Base-by-base conservation (phyloP, 2,888 invertebrate genomes). In the Serrognathus titanus region DNA sequence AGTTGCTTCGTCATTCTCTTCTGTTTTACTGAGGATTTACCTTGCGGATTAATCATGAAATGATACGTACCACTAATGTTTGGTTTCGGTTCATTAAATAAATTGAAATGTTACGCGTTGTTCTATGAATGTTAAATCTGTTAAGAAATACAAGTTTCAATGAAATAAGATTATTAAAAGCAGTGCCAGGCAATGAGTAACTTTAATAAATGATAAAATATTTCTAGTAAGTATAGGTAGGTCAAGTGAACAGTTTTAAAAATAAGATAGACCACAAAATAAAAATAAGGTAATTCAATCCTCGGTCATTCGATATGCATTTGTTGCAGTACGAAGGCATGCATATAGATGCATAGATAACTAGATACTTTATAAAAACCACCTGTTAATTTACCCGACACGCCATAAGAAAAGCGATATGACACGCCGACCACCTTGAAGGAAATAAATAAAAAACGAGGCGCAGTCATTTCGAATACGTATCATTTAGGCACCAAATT, bases 401-500 rank as follows among this genome's bases (percentile, higher is more conserved):
- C 57, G 57, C 57, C 57, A 57, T 57, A 57, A 57, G 57, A 57
- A 57, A 57, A 53, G 52, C 57, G 62, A 64, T 65, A 63, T 65
- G 65, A 65, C 62, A 60, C 54, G 63, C 52, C 62, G 65, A 65
- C 65, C 65, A 65, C 65, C 65, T 63, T 61, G 65, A 61, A 58
- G 58, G 41, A 50, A 58, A 58, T 55, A 55, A 58, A 43, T 51
- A 51, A 47, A 58, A 58, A 55, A 58, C 48, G 55, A 54, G 49
- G 40, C 48, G 51, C 54, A 60, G 66, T 68, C 68, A 59, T 63
- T 64, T 66, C 61, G 60, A 61, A 66, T 68, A 60, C 60, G 63
- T 62, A 65, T 68, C 66, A 66, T 61, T 62, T 64, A 66, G 62
- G 63, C 62, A 65, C 66, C 66, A 68, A 68, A 68, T 68, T 68